phyloP scores from a whole-genome alignment of 2,888 invertebrate species.

The Eupithecia inturbata region DNA sequence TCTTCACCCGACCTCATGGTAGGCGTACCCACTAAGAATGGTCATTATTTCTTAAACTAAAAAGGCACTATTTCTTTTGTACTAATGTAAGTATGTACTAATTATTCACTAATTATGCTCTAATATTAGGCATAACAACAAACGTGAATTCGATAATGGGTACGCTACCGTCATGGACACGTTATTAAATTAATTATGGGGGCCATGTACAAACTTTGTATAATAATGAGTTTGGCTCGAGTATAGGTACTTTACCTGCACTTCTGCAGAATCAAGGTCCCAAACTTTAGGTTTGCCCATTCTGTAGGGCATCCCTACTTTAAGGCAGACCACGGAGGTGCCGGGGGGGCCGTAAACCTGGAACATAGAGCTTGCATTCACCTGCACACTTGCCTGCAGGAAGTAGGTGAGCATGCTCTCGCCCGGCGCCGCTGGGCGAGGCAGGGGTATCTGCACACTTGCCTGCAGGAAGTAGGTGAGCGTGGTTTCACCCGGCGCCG shows the following conservation, averaged over 20 bases:
- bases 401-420: conserved; percentile 55
- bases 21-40: no score
- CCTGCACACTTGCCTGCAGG: conserved; percentile 61
- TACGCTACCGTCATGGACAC: no score
- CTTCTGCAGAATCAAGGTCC: conserved; percentile 61
- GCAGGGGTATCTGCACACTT: background rate
- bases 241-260: conserved; percentile 52
- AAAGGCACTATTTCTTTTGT: no score
- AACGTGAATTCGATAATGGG: no score
- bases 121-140: no score
- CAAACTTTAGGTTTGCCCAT: conserved; percentile 60
- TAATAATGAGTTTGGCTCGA: no score
- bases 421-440: conserved; percentile 33
- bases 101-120: no score
- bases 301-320: conserved; percentile 70
- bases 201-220: no score
- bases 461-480: conserved; percentile 70
- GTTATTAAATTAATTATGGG: no score
- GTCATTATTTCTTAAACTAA: no score
- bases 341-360: conserved; percentile 52
- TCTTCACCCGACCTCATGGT: no score
- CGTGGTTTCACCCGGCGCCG: conserved; percentile 26
- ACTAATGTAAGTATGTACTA: no score
- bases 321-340: conserved; percentile 64
- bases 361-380: conserved; percentile 12